Evolutionary conservation across 2,797 vertebrate species (phyloP).

Genomic region (Dryobates pubescens): DNA sequence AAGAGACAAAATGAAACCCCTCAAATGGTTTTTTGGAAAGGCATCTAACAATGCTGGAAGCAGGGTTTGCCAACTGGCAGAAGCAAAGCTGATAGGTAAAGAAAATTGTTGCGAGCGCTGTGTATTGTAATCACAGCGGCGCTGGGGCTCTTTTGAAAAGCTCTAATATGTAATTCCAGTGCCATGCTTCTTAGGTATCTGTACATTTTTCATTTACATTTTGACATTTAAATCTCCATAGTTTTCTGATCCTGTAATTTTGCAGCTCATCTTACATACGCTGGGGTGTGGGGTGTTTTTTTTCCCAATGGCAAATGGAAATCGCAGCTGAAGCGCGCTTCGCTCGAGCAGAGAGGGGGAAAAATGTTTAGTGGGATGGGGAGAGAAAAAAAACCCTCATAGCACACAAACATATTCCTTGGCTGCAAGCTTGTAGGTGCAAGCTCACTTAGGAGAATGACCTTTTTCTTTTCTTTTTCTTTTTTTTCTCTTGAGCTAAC

Average conservation of each 20-base stretch:
- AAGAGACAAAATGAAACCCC: constrained; percentile 16
- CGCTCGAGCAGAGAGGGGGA: constrained; percentile 27
- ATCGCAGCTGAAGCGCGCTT: constrained; percentile 55
- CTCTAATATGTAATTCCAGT: constrained; percentile 57
- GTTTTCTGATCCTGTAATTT: constrained; percentile 63
- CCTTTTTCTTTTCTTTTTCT: constrained; percentile 59
- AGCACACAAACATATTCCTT: constrained; percentile 62
- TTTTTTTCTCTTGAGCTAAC: constrained; percentile 30
- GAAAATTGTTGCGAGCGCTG: neutral
- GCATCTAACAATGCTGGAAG: constrained; percentile 32
- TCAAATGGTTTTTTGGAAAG: neutral
- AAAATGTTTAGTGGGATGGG: constrained; percentile 43
- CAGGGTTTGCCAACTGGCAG: constrained; percentile 55
- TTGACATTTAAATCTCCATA: constrained; percentile 66
- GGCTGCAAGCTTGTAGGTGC: constrained; percentile 52
- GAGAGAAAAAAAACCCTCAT: neutral
- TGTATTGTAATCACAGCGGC: constrained; percentile 26
- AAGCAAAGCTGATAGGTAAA: constrained; percentile 48
- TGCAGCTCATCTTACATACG: constrained; percentile 65
- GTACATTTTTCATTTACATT: constrained; percentile 65
- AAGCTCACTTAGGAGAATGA: constrained; percentile 59
- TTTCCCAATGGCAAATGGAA: constrained; percentile 67
- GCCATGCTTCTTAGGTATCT: constrained; percentile 38
- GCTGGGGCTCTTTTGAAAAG: neutral
- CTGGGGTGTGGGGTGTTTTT: neutral